phyloP scores from a whole-genome alignment of 2,888 invertebrate species.

The Acleris sparsana region DNA sequence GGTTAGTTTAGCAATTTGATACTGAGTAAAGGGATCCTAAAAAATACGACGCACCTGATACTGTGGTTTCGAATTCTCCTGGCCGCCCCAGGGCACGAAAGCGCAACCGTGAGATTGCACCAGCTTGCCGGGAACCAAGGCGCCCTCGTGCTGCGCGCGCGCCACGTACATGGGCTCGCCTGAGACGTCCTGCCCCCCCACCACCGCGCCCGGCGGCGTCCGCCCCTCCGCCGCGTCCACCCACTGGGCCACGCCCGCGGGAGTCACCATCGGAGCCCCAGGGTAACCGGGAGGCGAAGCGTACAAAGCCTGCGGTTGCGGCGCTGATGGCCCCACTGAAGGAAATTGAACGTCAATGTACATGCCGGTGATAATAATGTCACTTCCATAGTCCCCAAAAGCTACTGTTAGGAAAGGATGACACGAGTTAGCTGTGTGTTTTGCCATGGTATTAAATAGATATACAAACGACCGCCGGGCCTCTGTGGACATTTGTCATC shows the following conservation, averaged over 20 bases:
- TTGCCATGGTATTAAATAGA: too few species aligned
- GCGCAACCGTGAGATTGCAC: conserved; percentile 90
- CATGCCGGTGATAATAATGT: too few species aligned
- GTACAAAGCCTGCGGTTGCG: conserved; percentile 65
- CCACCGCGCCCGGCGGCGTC: conserved; percentile 88
- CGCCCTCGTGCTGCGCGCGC: conserved; percentile 90
- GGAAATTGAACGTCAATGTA: conserved; percentile 30
- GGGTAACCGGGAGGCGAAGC: conserved; percentile 61
- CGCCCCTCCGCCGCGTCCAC: conserved; percentile 84
- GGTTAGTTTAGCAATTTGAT: too few species aligned
- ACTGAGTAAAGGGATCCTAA: too few species aligned
- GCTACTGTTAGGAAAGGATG: too few species aligned
- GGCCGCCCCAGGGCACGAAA: conserved; percentile 92
- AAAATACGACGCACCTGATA: conserved; percentile 85
- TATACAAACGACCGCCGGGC: too few species aligned
- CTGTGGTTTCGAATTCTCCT: conserved; percentile 88
- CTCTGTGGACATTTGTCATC: too few species aligned
- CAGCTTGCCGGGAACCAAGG: conserved; percentile 91
- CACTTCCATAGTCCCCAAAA: too few species aligned
- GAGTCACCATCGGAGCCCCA: conserved; percentile 38
- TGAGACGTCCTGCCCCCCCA: conserved; percentile 84
- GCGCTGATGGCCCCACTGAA: conserved; percentile 62
- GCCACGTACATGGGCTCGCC: conserved; percentile 87
- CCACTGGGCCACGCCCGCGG: conserved; percentile 76
- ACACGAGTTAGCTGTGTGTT: too few species aligned